These are phyloP conservation scores for Sebastes elongatus DNA, from an alignment of 2,797 vertebrate genomes.

Conservation along the genomic window DNA sequence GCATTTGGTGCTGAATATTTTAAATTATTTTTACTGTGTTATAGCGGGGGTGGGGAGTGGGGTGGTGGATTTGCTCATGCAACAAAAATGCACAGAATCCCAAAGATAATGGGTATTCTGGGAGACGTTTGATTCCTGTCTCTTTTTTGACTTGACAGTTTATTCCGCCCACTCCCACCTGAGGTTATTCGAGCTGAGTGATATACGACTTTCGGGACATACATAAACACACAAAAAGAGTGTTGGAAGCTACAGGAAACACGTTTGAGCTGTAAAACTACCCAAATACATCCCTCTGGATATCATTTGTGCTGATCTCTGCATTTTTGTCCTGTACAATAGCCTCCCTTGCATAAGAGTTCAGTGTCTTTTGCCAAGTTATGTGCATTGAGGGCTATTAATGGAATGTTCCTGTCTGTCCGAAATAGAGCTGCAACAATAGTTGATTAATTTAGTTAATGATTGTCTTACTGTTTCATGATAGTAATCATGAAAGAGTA, in stretches of 20 bases:
- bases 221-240: not conserved
- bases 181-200: conserved; percentile 21
- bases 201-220: conserved; percentile 36
- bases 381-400: not conserved
- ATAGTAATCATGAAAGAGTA: too few relatives aligned
- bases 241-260: conserved; percentile 36
- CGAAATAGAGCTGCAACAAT: not conserved
- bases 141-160: conserved; percentile 26
- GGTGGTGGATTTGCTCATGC: not conserved
- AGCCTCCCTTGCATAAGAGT: conserved; percentile 4
- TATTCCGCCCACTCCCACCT: not conserved
- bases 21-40: conserved; percentile 12
- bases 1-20: conserved; percentile 22
- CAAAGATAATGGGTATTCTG: conserved; percentile 13
- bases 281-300: conserved; percentile 12
- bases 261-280: conserved; percentile 27
- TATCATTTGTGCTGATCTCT: conserved; percentile 33
- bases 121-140: conserved; percentile 29
- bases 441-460: not conserved
- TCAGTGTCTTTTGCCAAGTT: conserved; percentile 8
- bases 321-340: conserved; percentile 28
- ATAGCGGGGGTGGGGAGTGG: not conserved
- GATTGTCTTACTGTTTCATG: not conserved
- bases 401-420: not conserved
- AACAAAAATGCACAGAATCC: conserved; percentile 38